Conservation (phyloP, 2,888 invertebrate genomes). For the Clepsis dumicolana region DNA sequence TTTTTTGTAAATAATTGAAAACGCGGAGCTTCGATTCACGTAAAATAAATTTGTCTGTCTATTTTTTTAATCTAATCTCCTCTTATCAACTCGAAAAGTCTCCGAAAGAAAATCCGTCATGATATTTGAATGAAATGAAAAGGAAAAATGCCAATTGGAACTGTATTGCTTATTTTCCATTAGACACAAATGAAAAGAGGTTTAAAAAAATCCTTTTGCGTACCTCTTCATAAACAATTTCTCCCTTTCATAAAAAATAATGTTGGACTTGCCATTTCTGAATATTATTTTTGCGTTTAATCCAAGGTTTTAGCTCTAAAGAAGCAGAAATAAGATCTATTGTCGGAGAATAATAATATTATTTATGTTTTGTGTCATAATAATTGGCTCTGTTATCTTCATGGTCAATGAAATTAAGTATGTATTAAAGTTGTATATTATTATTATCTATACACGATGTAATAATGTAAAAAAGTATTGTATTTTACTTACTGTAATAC, state of each 20-base stretch:
- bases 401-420: too few species aligned
- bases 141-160: slow-evolving; percentile 41
- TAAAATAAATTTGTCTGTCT: slow-evolving; percentile 24
- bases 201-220: slow-evolving; percentile 33
- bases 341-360: not conserved
- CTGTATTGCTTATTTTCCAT: slow-evolving; percentile 44
- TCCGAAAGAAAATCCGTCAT: slow-evolving; percentile 38
- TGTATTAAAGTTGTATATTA: too few species aligned
- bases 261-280: slow-evolving; percentile 6
- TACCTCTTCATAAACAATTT: slow-evolving; percentile 42
- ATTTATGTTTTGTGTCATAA: not conserved
- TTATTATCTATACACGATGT: too few species aligned
- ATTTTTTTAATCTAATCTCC: slow-evolving; percentile 39
- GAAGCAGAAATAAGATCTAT: not conserved
- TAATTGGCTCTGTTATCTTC: too few species aligned
- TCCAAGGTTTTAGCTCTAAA: not conserved
- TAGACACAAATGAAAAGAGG: slow-evolving; percentile 41
- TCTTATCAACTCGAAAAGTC: slow-evolving; percentile 26
- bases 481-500: too few species aligned
- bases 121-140: slow-evolving; percentile 41
- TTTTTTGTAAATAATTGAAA: slow-evolving; percentile 33
- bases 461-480: too few species aligned
- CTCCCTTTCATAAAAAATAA: slow-evolving; percentile 23
- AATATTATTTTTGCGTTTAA: not conserved
- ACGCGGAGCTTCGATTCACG: slow-evolving; percentile 1